Conservation (phyloP, 2,888 invertebrate species). For the Mesorhabditis sp. region DNA sequence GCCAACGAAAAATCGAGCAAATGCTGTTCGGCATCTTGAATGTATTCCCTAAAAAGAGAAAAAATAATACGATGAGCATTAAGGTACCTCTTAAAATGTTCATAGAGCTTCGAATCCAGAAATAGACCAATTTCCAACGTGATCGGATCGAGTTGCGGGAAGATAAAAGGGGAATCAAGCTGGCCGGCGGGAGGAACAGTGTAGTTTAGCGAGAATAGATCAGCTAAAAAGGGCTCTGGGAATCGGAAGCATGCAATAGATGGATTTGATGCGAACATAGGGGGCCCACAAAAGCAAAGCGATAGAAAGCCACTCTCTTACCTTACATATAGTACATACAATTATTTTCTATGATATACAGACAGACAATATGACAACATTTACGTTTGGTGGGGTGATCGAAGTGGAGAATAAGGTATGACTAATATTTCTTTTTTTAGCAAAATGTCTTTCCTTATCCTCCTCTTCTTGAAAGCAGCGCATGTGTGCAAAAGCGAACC, state of each 20-base stretch:
- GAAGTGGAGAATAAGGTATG: too few species aligned
- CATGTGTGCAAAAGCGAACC: conserved; percentile 13
- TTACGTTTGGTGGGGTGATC: too few species aligned
- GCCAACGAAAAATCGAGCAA: conserved; percentile 56
- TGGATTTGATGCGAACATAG: too few species aligned
- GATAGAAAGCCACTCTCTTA: conserved; percentile 2
- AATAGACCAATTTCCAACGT: conserved; percentile 57
- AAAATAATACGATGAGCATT: background rate
- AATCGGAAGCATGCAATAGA: background rate
- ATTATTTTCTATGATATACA: too few species aligned
- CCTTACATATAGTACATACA: too few species aligned
- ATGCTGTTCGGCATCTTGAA: conserved; percentile 54
- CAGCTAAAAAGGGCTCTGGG: background rate
- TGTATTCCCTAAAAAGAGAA: conserved; percentile 28
- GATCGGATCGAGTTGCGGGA: conserved; percentile 56
- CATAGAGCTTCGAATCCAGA: conserved; percentile 51
- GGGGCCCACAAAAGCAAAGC: background rate
- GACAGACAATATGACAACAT: too few species aligned
- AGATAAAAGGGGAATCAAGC: conserved; percentile 54
- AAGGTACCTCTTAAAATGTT: conserved; percentile 51
- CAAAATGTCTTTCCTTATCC: too few species aligned
- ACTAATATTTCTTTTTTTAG: too few species aligned
- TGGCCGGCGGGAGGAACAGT: conserved; percentile 51
- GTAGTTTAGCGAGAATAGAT: conserved; percentile 46
- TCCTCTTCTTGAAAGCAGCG: too few species aligned